Conservation (phyloP, 2,113 vertebrate genomes). For the Nettapus auritus region DNA sequence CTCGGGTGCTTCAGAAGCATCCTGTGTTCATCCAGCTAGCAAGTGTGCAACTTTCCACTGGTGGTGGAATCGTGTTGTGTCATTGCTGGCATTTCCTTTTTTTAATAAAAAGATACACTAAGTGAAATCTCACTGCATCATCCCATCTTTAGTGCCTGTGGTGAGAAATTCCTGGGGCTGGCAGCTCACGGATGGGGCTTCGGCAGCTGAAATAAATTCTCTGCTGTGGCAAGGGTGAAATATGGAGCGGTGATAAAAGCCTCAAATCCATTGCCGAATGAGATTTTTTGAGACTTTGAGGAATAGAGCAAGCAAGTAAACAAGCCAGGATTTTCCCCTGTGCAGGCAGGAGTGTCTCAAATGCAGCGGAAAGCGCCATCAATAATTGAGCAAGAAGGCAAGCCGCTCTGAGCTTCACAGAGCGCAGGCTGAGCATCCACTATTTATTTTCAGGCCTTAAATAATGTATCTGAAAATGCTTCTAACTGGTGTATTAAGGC, state of each 20-base stretch:
- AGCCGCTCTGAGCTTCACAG: neutral
- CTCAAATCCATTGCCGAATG: neutral
- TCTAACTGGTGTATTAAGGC: neutral
- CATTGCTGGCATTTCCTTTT: neutral
- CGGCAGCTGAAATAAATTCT: neutral
- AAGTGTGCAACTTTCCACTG: neutral
- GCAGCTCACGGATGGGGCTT: neutral
- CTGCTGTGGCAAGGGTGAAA: neutral
- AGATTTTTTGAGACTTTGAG: neutral
- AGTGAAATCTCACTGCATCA: neutral
- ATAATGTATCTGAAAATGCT: slow-evolving; percentile 28
- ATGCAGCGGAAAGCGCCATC: neutral
- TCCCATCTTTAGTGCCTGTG: neutral
- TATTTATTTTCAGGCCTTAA: slow-evolving; percentile 53
- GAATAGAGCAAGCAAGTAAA: neutral
- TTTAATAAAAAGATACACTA: neutral
- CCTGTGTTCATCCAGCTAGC: neutral
- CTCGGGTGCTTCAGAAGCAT: neutral
- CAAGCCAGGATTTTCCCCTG: neutral
- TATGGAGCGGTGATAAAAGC: neutral
- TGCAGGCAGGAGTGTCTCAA: neutral
- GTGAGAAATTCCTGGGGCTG: neutral
- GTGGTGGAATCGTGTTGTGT: neutral
- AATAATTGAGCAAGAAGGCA: slow-evolving; percentile 40
- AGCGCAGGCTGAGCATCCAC: neutral